A percentile compares a stretch with the other conserved stretches of the same genome.
Evolutionary conservation across 2,888 invertebrate species (phyloP).

Genomic region (Noctua janthe): DNA sequence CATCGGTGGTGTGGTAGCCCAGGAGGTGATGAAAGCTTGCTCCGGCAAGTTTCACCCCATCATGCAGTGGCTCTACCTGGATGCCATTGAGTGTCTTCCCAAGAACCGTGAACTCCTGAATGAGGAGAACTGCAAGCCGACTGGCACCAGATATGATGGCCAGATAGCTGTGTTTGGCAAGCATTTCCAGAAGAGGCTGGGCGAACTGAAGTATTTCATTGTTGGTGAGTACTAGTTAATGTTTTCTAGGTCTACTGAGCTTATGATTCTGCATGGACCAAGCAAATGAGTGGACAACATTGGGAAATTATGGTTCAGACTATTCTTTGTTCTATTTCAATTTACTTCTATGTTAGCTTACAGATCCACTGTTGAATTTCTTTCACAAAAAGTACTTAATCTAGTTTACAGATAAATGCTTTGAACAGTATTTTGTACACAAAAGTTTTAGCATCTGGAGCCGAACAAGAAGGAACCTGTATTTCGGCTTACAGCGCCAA

Average conservation of each 20-base stretch:
- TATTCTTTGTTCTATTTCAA: neutral
- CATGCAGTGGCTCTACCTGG: conserved; percentile 98
- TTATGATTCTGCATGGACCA: neutral
- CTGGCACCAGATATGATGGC: conserved; percentile 95
- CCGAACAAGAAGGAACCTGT: no score
- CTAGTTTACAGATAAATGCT: no score
- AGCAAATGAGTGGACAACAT: neutral
- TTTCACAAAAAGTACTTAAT: no score
- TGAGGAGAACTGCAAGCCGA: conserved; percentile 94
- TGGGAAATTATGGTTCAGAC: neutral
- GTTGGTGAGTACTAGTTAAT: conserved; percentile 84
- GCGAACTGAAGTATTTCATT: conserved; percentile 94
- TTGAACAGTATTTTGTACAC: no score
- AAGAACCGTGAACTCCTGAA: conserved; percentile 91
- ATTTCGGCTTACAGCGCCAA: no score
- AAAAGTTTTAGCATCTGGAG: no score
- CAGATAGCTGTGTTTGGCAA: conserved; percentile 98
- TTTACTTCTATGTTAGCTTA: neutral
- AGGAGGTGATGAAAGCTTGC: conserved; percentile 99
- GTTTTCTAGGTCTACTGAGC: neutral
- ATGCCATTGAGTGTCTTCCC: conserved; percentile 98
- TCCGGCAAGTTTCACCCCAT: conserved; percentile 99
- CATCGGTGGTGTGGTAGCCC: conserved; percentile 99
- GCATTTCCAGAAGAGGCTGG: conserved; percentile 96
- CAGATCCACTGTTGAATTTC: neutral